phyloP scores from a whole-genome alignment of 2,797 vertebrate genomes.

The Lepilemur ruficaudatus region DNA sequence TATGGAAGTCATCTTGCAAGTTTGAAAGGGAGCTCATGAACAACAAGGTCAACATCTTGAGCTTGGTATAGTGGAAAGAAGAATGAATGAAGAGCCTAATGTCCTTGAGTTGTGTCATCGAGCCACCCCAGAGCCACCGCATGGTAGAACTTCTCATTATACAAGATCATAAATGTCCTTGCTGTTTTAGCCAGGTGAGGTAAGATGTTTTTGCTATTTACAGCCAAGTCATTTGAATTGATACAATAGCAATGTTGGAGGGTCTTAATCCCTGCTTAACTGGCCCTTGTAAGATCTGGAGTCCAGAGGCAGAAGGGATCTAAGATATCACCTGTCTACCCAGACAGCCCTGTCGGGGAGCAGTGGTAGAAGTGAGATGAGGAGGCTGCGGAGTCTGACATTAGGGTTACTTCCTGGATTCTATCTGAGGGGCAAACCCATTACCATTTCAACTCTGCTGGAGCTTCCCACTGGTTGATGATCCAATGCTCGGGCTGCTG shows the following conservation, averaged over 20 bases:
- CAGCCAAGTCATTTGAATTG: neutral
- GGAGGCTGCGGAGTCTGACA: neutral
- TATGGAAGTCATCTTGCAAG: neutral
- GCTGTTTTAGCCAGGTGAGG: neutral
- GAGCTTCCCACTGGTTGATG: neutral
- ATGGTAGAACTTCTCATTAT: neutral
- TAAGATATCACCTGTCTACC: neutral
- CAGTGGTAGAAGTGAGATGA: neutral
- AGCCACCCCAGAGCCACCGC: neutral
- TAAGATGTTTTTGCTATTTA: neutral
- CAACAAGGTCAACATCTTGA: neutral
- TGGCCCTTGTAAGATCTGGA: neutral
- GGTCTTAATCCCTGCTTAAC: neutral
- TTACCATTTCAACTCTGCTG: slow-evolving; percentile 20
- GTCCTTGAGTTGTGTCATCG: neutral
- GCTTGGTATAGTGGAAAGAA: neutral
- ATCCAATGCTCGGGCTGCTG: neutral
- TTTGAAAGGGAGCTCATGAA: neutral
- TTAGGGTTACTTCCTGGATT: slow-evolving; percentile 20
- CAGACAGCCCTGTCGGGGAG: neutral
- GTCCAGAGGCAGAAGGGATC: neutral
- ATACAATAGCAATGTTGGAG: neutral
- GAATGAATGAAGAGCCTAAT: neutral
- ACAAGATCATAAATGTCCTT: neutral
- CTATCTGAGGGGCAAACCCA: neutral